Evolutionary conservation across 2,888 invertebrate genomes (phyloP).

Genomic region (Sphaerophoria taeniata): DNA sequence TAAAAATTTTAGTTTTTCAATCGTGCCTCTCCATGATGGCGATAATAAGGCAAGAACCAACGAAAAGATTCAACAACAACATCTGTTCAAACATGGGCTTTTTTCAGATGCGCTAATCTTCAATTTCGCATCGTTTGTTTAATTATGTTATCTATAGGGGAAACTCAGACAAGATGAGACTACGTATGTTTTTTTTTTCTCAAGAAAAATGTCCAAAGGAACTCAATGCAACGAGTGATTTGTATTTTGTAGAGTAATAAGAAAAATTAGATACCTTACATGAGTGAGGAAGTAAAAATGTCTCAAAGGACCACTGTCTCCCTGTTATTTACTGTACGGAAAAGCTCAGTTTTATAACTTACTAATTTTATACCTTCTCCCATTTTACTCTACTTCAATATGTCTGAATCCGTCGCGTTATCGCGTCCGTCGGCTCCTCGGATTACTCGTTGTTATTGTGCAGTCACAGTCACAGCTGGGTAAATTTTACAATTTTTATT

Average conservation of each 20-base stretch:
- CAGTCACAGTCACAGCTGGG: conserved; percentile 46
- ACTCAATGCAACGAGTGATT: not conserved
- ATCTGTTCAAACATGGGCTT: conserved; percentile 36
- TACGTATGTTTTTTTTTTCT: not conserved
- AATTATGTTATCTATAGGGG: not conserved
- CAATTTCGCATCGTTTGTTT: conserved; percentile 23
- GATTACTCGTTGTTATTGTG: conserved; percentile 33
- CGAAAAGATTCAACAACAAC: conserved; percentile 18
- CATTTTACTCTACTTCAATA: not conserved
- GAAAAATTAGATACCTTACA: too few species aligned
- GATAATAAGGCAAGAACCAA: conserved; percentile 2
- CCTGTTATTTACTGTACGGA: too few species aligned
- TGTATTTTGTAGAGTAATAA: too few species aligned
- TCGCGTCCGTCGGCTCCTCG: conserved; percentile 25
- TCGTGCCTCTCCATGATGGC: not conserved
- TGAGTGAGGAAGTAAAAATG: too few species aligned
- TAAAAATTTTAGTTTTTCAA: too few species aligned
- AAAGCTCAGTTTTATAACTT: too few species aligned
- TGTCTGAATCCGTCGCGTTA: not conserved
- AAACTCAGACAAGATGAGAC: not conserved
- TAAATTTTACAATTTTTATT: conserved; percentile 23
- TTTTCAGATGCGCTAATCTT: conserved; percentile 18
- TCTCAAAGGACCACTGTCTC: too few species aligned
- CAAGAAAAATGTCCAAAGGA: not conserved
- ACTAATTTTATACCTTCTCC: not conserved